These are phyloP conservation scores for Simalia tracyae DNA, from an alignment of 2,797 vertebrate species.

Conservation along the genomic window DNA sequence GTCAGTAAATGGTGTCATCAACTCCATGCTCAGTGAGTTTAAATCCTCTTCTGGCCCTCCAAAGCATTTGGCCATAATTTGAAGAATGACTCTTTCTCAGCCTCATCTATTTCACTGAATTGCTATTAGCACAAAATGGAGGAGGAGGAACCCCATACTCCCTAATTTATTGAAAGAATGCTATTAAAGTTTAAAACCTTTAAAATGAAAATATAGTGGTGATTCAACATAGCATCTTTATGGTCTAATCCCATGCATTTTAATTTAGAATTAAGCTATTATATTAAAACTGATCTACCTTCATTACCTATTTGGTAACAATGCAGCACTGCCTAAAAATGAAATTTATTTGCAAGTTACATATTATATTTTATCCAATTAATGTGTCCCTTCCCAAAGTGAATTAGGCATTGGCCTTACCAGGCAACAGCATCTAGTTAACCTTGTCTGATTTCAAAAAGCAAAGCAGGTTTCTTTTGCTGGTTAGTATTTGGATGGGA, in stretches of 20 bases:
- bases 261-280: not conserved
- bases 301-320: not conserved
- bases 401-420: not conserved
- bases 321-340: not conserved
- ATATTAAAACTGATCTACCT: not conserved
- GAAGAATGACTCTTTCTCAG: not conserved
- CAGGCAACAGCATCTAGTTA: not conserved
- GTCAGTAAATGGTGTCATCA: not conserved
- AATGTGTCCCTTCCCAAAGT: not conserved
- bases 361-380: not conserved
- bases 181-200: not conserved
- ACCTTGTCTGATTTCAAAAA: not conserved
- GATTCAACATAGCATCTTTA: not conserved
- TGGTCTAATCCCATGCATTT: not conserved
- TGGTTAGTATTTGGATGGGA: not conserved
- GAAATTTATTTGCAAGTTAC: not conserved
- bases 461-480: not conserved
- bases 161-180: not conserved
- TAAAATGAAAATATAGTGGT: not conserved
- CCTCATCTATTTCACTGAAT: not conserved
- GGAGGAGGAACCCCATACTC: not conserved
- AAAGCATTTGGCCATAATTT: not conserved
- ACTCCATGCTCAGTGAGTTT: not conserved
- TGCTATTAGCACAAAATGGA: not conserved
- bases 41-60: not conserved